Percentiles rank a stretch among this genome's conserved stretches.
Conservation (phyloP, 1,140 invertebrate species). For the Achroia grisella region DNA sequence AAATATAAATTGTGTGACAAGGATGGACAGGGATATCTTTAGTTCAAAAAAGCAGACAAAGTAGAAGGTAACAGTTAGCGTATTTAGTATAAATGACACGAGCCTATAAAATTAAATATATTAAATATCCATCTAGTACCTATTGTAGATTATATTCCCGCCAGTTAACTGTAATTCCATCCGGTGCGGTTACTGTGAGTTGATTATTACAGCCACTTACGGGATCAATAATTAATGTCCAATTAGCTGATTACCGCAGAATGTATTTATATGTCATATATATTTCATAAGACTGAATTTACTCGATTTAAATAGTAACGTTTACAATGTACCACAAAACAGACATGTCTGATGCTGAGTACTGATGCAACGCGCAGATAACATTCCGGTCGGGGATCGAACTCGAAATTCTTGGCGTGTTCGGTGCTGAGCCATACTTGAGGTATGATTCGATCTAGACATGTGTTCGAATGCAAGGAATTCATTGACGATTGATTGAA, state of each 20-base stretch:
- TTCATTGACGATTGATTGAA: conserved; percentile 49
- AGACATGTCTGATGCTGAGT: conserved; percentile 50
- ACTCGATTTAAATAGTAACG: conserved; percentile 51
- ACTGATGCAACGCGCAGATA: conserved; percentile 57
- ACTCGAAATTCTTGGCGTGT: conserved; percentile 63
- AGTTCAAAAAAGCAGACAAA: too few species aligned
- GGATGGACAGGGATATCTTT: too few species aligned
- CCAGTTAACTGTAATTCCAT: conserved; percentile 11
- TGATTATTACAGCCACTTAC: conserved; percentile 23
- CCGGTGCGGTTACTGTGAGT: conserved; percentile 16
- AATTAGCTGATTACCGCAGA: conserved; percentile 44
- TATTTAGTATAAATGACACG: too few species aligned
- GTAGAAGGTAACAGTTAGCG: too few species aligned
- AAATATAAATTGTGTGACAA: too few species aligned
- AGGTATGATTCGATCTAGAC: conserved; percentile 40
- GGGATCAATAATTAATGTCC: conserved; percentile 42
- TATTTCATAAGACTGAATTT: conserved; percentile 30
- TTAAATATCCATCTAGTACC: background rate
- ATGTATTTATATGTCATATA: conserved; percentile 20
- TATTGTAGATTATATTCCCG: background rate
- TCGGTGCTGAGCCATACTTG: conserved; percentile 47
- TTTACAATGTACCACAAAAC: conserved; percentile 47
- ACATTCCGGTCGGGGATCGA: conserved; percentile 61
- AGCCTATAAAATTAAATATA: too few species aligned
- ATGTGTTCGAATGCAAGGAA: conserved; percentile 53